A percentile compares a stretch with the other conserved stretches of the same genome.
These are phyloP conservation scores for Brachypodius melanocephalos DNA, from an alignment of 2,113 vertebrate genomes.

Conservation along the genomic window DNA sequence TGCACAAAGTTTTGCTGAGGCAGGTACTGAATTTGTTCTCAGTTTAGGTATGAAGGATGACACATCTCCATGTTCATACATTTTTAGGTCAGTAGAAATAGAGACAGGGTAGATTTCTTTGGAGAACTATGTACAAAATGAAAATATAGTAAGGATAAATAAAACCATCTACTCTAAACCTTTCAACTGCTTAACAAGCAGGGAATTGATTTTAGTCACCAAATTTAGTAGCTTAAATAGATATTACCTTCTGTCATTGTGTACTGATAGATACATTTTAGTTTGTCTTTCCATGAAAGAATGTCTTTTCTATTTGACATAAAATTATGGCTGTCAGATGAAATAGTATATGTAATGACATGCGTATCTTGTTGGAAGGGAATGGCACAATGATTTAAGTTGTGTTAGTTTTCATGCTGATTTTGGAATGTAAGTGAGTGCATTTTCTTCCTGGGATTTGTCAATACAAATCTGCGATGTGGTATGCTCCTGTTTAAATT, in stretches of 20 bases:
- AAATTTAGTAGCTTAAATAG: neutral
- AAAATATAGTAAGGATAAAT: neutral
- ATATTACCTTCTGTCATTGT: neutral
- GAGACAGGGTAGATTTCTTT: neutral
- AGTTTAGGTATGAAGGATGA: neutral
- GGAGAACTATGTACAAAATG: neutral
- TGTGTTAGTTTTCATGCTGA: neutral
- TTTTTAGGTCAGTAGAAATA: neutral
- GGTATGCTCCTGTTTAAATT: neutral
- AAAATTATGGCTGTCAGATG: neutral
- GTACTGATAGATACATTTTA: neutral
- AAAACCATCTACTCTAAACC: neutral
- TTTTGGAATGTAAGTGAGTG: neutral
- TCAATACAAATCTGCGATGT: neutral
- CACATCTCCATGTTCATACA: neutral
- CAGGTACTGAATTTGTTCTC: neutral
- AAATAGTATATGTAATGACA: neutral
- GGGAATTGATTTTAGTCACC: neutral
- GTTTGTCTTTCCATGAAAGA: neutral
- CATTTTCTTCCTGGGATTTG: neutral
- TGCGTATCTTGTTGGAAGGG: neutral
- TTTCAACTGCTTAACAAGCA: neutral
- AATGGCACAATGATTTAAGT: neutral
- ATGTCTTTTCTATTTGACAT: neutral
- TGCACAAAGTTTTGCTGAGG: neutral